Evolutionary conservation across 2,888 invertebrate genomes (phyloP), one percentile per base, ranked within the genome.

Genomic region (Drosophila silvestris): DNA sequence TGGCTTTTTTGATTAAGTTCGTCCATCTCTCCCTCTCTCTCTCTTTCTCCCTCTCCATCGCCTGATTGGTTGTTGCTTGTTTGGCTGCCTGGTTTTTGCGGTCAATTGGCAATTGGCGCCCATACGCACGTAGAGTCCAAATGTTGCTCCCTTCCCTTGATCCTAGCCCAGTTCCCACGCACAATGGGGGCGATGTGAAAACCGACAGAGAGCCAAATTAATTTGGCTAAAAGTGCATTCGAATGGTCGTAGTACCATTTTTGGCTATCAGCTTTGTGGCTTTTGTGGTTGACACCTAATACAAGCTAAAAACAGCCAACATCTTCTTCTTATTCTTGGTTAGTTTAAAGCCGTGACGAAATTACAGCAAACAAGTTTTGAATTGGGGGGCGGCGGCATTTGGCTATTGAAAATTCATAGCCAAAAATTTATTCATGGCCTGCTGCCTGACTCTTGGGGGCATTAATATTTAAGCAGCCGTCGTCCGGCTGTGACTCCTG

Each of bases 321-420:
- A 56, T 56, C 26, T 51, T 28, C 28, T 19, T 26, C 47, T 22
- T 47, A 5, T 26, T 54, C 54, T 54, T 54, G 33, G n/a, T 41
- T 58, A 62, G 57, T 81, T 85, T 85, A 75, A 85, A 85, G 85
- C 63, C 58, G 30, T 59, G 58, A 71, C 61, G 33, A 72, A 86
- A 85, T 81, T 81, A 69, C 74, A 52, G 58, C 35, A 69, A 57
- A 39, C n/a, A 28, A 47, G 57, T 57, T 28, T 57, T 57, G 53
- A 53, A 22, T 22, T 22, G 19, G 37, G 6, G 7, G 12, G 47
- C 4, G 26, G 26, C 30, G 37, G 32, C 41, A 37, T 54, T 52
- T n/a, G 47, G 73, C 79, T 74, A 88, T 90, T 91, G 90, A 88
- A 91, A 92, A 92, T 92, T 92, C 91, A 92, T 92, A 91, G 92